Percentiles rank a stretch among this genome's conserved stretches.
phyloP scores from a whole-genome alignment of 2,113 vertebrate genomes.

The Rhabdomys dilectus region DNA sequence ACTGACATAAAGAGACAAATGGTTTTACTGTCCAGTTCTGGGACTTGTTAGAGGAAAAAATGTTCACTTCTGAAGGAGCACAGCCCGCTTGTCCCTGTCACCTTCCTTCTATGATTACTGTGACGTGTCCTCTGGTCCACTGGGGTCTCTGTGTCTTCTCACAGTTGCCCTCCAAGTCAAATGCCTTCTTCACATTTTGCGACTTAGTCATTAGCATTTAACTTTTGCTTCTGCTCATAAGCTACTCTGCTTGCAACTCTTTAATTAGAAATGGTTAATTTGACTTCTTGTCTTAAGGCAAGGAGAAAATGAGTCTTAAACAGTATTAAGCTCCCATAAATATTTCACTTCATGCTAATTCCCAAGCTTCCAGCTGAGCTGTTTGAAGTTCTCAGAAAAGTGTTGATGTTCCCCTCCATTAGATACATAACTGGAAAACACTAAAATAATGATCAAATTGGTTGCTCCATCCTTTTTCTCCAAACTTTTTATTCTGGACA shows the following conservation, averaged over 20 bases:
- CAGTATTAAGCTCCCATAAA: constrained; percentile 84
- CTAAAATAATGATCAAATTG: constrained; percentile 60
- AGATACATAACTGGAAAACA: constrained; percentile 78
- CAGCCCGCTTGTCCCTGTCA: neutral
- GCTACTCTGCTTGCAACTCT: constrained; percentile 72
- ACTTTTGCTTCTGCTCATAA: constrained; percentile 53
- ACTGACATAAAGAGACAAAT: neutral
- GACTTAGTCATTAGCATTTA: constrained; percentile 34
- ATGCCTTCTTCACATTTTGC: constrained; percentile 45
- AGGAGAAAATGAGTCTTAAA: constrained; percentile 85
- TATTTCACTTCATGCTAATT: constrained; percentile 86
- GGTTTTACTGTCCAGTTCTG: neutral
- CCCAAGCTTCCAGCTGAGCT: constrained; percentile 82
- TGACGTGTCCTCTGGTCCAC: constrained; percentile 12
- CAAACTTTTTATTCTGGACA: constrained; percentile 25
- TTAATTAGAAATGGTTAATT: constrained; percentile 86
- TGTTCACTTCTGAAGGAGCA: neutral
- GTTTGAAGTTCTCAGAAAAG: constrained; percentile 76
- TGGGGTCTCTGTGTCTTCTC: neutral
- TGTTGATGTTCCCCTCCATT: constrained; percentile 75
- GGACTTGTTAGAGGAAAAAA: constrained; percentile 27
- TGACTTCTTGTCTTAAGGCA: constrained; percentile 79
- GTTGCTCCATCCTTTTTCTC: constrained; percentile 25
- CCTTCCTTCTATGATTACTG: neutral
- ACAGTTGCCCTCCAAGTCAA: constrained; percentile 45